Evolutionary conservation across 2,113 vertebrate genomes (phyloP).

Genomic region (Prunella himalayana): DNA sequence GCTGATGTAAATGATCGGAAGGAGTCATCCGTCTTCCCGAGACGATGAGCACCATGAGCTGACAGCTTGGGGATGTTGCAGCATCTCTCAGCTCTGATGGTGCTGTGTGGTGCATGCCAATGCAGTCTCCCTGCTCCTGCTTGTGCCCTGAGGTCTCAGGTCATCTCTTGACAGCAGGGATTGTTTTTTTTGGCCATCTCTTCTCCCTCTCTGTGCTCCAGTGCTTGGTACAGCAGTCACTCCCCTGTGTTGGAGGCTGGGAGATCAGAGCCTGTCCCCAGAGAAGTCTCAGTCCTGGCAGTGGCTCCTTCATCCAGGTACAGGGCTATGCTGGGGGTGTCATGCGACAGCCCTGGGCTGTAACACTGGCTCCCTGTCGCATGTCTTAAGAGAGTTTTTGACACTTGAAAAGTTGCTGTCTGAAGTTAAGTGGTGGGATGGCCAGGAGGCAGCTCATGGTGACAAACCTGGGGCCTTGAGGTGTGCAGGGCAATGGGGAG

Average conservation of each 20-base stretch:
- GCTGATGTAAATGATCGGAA: neutral
- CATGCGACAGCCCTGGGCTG: neutral
- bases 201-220: neutral
- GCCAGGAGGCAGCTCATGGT: neutral
- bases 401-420: neutral
- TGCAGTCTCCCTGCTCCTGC: neutral
- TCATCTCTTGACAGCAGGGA: neutral
- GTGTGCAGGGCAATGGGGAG: neutral
- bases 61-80: slow-evolving; percentile 29
- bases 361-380: rapidly evolving
- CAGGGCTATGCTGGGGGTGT: neutral
- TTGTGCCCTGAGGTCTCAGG: neutral
- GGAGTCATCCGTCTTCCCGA: neutral
- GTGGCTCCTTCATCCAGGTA: neutral
- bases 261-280: neutral
- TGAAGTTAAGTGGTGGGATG: neutral
- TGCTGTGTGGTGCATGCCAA: neutral
- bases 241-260: neutral
- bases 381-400: neutral
- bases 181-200: neutral
- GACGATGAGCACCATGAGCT: neutral
- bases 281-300: neutral
- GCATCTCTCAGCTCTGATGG: neutral
- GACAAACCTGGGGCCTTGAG: rapidly evolving
- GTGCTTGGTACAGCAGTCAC: neutral